A percentile compares a stretch with the other conserved stretches of the same genome.
phyloP scores from a whole-genome alignment of 2,888 invertebrate genomes.

The Belgica antarctica region DNA sequence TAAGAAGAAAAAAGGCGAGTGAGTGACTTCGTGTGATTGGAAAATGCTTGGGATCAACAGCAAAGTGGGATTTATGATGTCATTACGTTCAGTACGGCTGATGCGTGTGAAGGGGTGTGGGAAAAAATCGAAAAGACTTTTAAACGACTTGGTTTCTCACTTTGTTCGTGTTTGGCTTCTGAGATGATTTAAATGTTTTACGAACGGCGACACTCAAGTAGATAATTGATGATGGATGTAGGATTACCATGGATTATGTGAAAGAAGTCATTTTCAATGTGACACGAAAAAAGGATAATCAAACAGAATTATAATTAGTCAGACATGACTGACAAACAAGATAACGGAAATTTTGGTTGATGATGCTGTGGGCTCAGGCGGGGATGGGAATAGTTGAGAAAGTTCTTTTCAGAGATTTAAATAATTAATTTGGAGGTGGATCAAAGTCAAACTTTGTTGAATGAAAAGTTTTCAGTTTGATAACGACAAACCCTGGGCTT shows the following conservation, averaged over 20 bases:
- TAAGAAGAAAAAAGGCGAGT: conserved; percentile 21
- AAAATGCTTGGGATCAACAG: conserved; percentile 34
- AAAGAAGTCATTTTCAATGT: neutral
- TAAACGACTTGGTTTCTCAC: conserved; percentile 22
- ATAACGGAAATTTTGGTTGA: conserved; percentile 12
- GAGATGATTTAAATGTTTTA: conserved; percentile 1
- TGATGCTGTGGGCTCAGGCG: neutral
- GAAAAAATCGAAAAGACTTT: conserved; percentile 29
- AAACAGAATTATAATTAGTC: conserved; percentile 35
- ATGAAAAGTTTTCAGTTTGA: neutral
- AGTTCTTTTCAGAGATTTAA: neutral
- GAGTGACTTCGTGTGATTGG: conserved; percentile 27
- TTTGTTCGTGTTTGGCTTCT: conserved; percentile 3
- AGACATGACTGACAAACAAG: conserved; percentile 35
- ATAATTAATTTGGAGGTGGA: conserved; percentile 5
- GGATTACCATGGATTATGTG: conserved; percentile 40
- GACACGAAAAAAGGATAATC: conserved; percentile 39
- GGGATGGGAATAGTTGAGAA: neutral
- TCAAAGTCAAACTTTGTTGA: neutral
- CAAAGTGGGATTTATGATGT: conserved; percentile 41
- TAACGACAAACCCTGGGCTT: neutral
- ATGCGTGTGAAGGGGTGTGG: conserved; percentile 40
- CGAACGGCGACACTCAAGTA: conserved; percentile 15
- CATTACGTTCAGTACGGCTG: conserved; percentile 17
- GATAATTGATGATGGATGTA: conserved; percentile 42